Conservation (phyloP, 2,797 vertebrate species). For the Hypotaenidia philippensis region DNA sequence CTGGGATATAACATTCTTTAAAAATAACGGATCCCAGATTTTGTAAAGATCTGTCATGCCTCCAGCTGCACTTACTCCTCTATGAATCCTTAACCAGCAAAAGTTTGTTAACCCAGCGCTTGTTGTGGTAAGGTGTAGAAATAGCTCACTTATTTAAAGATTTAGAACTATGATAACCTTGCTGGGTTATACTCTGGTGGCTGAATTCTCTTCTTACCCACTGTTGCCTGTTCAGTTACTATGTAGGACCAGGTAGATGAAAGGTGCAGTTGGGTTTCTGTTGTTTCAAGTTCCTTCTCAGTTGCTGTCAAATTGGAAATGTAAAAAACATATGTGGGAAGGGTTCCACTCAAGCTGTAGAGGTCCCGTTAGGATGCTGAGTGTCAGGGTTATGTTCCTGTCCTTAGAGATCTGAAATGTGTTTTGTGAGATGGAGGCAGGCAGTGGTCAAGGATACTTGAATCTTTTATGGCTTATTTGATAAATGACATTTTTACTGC, state of each 20-base stretch:
- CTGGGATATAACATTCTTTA: not conserved
- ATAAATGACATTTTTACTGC: not conserved
- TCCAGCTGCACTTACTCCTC: not conserved
- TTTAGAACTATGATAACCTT: not conserved
- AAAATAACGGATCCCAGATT: not conserved
- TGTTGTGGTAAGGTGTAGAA: not conserved
- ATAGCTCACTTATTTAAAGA: not conserved
- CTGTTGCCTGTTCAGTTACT: not conserved
- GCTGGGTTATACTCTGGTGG: not conserved
- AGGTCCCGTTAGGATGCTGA: not conserved
- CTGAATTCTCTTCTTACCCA: not conserved
- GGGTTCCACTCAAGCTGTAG: not conserved
- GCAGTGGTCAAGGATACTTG: not conserved
- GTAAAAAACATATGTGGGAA: not conserved
- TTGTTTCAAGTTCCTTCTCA: not conserved
- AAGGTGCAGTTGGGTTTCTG: not conserved
- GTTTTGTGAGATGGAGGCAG: not conserved
- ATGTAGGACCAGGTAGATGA: not conserved
- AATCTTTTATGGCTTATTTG: slow-evolving; percentile 1
- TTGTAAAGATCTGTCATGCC: not conserved
- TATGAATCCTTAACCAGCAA: not conserved
- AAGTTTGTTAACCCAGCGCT: not conserved
- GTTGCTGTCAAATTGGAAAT: not conserved
- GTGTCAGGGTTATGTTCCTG: not conserved
- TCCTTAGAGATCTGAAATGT: not conserved